Base-by-base conservation (phyloP, 2,113 vertebrate species). In the Brachyhypopomus gauderio region DNA sequence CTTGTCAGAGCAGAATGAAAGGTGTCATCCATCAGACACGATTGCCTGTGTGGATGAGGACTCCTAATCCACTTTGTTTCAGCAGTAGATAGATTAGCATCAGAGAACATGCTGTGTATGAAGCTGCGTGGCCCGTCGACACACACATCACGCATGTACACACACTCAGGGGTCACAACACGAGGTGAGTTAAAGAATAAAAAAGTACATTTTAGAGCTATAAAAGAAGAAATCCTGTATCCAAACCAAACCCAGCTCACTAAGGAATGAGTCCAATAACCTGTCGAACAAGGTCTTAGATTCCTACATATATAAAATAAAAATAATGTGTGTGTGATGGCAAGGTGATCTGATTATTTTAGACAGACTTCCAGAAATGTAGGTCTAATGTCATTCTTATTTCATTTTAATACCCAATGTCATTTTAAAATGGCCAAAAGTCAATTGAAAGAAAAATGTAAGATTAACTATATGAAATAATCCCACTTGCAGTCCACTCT, bases 41-140 rank as follows among this genome's bases (percentile, higher is more conserved):
- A 77, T 85, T 85, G 84, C 82, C 72, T 60, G 72, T 82, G 73
- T 75, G 63, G 71, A 80, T 77, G 80, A 82, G 71, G 72, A 77
- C 66, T 72, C 74, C 66, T 82, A 82, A 82, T 87, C 69, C 79
- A 87, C 82, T 87, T 87, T 82, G 84, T 87, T 87, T 80, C 84
- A 62, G 72, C 79, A 79, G 78, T 85, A 70, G 80, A 77, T 82
- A 82, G 80, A 82, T 77, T 72, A 81, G 59, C 72, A 23, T n/a
- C 19, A 70, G 75, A 79, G 84, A 81, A 84, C 78, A 52, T 72
- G 69, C 20, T 8, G 75, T 36, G 27, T 55, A 62, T 72, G 12
- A 52, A 83, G 67, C 22, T 30, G 22, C 19, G 16, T 22, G 5
- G 58, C 58, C 58, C n/a, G n/a, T 20, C 41, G 6, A 27, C 62